phyloP scores from a whole-genome alignment of 1,140 invertebrate species.

The Cydia pomonella region DNA sequence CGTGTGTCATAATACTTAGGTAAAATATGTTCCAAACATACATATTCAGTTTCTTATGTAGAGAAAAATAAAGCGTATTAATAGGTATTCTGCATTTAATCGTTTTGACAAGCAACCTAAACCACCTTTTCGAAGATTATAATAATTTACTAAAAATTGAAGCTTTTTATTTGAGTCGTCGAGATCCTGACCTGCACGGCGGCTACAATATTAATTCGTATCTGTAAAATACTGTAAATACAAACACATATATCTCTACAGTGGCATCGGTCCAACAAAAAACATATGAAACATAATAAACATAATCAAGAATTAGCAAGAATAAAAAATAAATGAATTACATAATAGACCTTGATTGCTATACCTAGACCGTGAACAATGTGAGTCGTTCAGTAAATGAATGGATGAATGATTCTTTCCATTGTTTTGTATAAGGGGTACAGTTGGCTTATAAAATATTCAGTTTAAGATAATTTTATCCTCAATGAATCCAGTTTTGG shows the following conservation, averaged over 20 bases:
- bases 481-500: not conserved
- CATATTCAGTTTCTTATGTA: too few species aligned
- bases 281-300: not conserved
- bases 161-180: too few species aligned
- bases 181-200: too few species aligned
- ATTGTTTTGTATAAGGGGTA: conserved; percentile 6
- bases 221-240: too few species aligned
- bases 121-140: too few species aligned
- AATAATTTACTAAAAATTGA: too few species aligned
- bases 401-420: conserved; percentile 12
- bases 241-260: not conserved
- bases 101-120: too few species aligned
- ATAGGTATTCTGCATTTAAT: too few species aligned
- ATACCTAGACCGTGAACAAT: conserved; percentile 31
- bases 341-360: conserved; percentile 18
- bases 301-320: not conserved
- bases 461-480: not conserved
- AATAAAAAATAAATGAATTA: conserved; percentile 9
- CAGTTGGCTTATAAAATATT: conserved; percentile 16
- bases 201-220: too few species aligned
- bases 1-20: too few species aligned
- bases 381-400: not conserved
- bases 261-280: not conserved
- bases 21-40: too few species aligned
- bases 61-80: too few species aligned